phyloP scores from a whole-genome alignment of 1,140 invertebrate species.

The Drosophila ficusphila region DNA sequence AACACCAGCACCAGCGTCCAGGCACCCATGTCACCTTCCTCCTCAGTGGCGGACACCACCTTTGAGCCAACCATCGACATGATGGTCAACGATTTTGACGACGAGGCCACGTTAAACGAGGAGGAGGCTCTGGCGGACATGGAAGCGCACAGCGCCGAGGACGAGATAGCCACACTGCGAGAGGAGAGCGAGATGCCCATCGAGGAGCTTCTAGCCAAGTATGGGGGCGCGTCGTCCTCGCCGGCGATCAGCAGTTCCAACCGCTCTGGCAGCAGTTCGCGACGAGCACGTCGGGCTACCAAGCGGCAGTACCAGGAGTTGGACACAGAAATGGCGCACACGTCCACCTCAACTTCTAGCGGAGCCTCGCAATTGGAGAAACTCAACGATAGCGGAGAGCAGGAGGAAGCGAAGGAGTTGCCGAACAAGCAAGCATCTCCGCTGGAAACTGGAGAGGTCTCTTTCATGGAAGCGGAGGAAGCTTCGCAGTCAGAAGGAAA shows the following conservation, averaged over 20 bases:
- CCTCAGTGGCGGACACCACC: constrained; percentile 70
- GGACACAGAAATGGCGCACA: constrained; percentile 11
- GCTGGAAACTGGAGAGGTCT: constrained; percentile 1
- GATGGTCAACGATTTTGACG: constrained; percentile 98
- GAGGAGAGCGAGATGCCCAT: constrained; percentile 96
- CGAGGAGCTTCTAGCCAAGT: constrained; percentile 92
- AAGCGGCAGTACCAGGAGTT: constrained; percentile 45
- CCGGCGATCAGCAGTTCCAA: constrained; percentile 25
- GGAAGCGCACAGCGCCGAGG: constrained; percentile 91
- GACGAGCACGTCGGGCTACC: constrained; percentile 29
- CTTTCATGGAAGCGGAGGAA: constrained; percentile 10
- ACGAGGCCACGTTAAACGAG: constrained; percentile 97
- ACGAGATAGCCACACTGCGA: constrained; percentile 94
- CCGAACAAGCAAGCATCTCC: constrained; percentile 1
- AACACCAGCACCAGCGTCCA: constrained; percentile 41
- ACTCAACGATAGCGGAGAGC: not conserved
- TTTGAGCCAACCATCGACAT: constrained; percentile 92
- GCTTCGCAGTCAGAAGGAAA: constrained; percentile 12
- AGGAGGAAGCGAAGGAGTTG: not conserved
- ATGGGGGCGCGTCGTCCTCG: constrained; percentile 46
- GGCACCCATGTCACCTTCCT: constrained; percentile 58
- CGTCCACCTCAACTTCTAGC: not conserved
- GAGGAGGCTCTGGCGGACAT: constrained; percentile 96
- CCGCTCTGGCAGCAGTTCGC: constrained; percentile 15
- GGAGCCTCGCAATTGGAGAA: constrained; percentile 4